Evolutionary conservation across 2,797 vertebrate genomes (phyloP).

Genomic region (Eulemur mongoz): DNA sequence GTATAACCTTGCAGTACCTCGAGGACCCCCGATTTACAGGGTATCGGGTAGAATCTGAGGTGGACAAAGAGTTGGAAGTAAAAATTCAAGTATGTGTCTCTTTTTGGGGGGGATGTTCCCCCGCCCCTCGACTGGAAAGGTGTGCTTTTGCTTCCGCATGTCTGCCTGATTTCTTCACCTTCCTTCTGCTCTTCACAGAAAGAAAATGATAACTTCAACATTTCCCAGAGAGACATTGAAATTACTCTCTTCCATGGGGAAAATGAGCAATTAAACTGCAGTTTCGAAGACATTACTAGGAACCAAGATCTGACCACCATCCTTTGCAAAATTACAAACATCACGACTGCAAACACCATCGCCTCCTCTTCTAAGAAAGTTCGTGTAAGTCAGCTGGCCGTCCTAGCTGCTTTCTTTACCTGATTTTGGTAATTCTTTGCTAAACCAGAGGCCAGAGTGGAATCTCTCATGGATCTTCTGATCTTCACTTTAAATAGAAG

Average conservation of each 20-base stretch:
- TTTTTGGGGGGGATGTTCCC: background rate
- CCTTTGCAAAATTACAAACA: constrained; percentile 84
- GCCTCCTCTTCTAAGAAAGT: constrained; percentile 84
- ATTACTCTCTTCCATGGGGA: constrained; percentile 83
- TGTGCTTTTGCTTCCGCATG: background rate
- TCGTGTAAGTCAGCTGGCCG: constrained; percentile 80
- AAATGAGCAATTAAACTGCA: constrained; percentile 80
- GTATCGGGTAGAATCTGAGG: constrained; percentile 86
- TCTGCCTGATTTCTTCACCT: constrained; percentile 57
- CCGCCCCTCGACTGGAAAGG: background rate
- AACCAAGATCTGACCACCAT: constrained; percentile 85
- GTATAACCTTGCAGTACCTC: constrained; percentile 86
- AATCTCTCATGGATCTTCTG: background rate
- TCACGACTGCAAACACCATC: constrained; percentile 73
- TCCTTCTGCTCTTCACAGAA: constrained; percentile 86
- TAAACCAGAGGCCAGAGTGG: background rate
- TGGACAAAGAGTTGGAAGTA: constrained; percentile 85
- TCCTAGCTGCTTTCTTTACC: background rate
- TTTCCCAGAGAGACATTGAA: constrained; percentile 86
- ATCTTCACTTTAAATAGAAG: constrained; percentile 40
- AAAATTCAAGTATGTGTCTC: constrained; percentile 86
- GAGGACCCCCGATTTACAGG: constrained; percentile 90
- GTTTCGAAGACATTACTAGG: constrained; percentile 82
- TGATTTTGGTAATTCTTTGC: background rate
- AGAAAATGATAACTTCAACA: constrained; percentile 89